These are phyloP conservation scores for Ladona fulva DNA, from an alignment of 1,140 invertebrate species.

Conservation along the genomic window DNA sequence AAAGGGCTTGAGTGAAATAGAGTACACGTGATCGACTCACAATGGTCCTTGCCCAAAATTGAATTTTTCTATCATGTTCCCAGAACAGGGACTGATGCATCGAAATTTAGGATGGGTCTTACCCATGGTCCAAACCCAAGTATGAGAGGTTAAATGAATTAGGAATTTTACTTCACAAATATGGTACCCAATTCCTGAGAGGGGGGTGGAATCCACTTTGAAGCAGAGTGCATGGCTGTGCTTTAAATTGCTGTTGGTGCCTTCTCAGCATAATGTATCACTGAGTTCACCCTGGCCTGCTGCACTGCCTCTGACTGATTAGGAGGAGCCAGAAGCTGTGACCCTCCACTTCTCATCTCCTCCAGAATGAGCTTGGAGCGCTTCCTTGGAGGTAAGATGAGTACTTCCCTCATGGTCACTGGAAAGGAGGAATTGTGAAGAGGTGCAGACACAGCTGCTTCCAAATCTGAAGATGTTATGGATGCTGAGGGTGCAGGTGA, in stretches of 20 bases:
- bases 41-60: too few relatives aligned
- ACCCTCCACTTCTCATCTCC: constrained; percentile 26
- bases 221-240: too few relatives aligned
- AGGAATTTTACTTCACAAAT: too few relatives aligned
- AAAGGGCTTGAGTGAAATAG: too few relatives aligned
- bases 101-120: too few relatives aligned
- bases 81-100: too few relatives aligned
- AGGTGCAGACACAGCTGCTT: constrained; percentile 23
- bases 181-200: too few relatives aligned
- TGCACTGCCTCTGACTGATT: neutral
- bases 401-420: constrained; percentile 36
- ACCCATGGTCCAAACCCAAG: too few relatives aligned
- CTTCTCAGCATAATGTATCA: neutral
- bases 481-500: constrained; percentile 42
- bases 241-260: neutral
- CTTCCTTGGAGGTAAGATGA: constrained; percentile 51
- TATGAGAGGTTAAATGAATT: too few relatives aligned
- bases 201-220: too few relatives aligned
- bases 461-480: constrained; percentile 34
- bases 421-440: neutral
- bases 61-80: too few relatives aligned
- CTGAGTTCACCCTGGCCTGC: neutral
- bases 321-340: neutral
- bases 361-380: constrained; percentile 56
- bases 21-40: too few relatives aligned